These are phyloP conservation scores for Copidosoma aretas DNA, from an alignment of 2,888 invertebrate genomes.

Conservation along the genomic window DNA sequence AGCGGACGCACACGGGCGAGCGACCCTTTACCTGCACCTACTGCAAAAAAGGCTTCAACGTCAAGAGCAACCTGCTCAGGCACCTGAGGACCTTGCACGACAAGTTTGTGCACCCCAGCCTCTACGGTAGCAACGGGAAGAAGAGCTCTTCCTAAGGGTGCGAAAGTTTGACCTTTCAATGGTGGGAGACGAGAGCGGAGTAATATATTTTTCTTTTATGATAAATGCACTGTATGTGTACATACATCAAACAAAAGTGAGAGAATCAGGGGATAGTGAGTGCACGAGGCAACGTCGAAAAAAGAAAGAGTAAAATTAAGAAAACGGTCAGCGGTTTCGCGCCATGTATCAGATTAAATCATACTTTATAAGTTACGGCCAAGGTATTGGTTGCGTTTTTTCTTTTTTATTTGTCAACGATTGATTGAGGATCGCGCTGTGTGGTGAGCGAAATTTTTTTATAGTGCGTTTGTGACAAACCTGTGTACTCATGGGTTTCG, in stretches of 20 bases:
- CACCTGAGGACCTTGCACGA: conserved; percentile 79
- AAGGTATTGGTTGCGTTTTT: conserved; percentile 29
- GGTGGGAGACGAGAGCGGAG: conserved; percentile 26
- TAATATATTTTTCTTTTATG: conserved; percentile 38
- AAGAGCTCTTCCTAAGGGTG: conserved; percentile 57
- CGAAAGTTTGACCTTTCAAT: conserved; percentile 28
- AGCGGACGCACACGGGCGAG: conserved; percentile 78
- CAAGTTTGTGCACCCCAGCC: conserved; percentile 67
- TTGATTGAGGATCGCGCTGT: too few species aligned
- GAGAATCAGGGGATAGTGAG: conserved; percentile 4
- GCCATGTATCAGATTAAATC: conserved; percentile 37
- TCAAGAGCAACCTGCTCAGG: conserved; percentile 77
- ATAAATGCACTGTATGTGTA: conserved; percentile 30
- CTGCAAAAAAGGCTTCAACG: conserved; percentile 81
- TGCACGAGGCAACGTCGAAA: neutral
- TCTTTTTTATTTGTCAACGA: conserved; percentile 8
- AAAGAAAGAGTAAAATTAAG: neutral
- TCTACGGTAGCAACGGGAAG: conserved; percentile 60
- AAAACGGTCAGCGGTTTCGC: conserved; percentile 19
- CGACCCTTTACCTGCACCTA: conserved; percentile 76
- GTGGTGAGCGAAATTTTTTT: too few species aligned
- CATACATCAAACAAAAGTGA: conserved; percentile 21
- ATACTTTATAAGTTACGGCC: conserved; percentile 39
- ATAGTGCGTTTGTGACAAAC: too few species aligned
- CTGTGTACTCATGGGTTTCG: too few species aligned